Evolutionary conservation across 2,797 vertebrate genomes (phyloP), one percentile per base, ranked within the genome.

Genomic region (Bovichtus variegatus): DNA sequence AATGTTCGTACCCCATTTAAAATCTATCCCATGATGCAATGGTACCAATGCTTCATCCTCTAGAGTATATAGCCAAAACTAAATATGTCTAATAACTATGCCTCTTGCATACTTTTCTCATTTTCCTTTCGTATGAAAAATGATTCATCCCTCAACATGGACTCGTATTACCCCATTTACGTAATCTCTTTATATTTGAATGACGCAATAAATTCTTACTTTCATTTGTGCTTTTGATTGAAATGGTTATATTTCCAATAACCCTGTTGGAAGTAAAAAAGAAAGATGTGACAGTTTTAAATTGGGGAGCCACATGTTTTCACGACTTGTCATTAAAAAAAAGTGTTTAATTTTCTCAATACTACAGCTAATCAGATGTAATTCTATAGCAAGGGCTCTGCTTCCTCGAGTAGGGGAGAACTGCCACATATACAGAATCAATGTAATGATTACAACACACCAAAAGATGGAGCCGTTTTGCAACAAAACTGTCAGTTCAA

Each of bases 401-500:
- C 41, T 29, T 55, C 6, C 40, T 12, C 43, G 54, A 5, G 19
- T 9, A 21, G 34, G 12, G 18, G 1, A 54, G 6, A 77, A 77
- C 51, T 84, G 80, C 84, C 89, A 88, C 87, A 90, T 85, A 4
- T 55, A 78, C 82, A 87, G 10, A 61, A 3, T 43, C n/a, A 13
- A 27, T 91, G 91, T 84, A 87, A 87, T 90, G 78, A 78, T 41
- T 5, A 29, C 0, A 62, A 27, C 0, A 1, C 5, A 68, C 91
- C 94, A 92, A 57, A 59, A 91, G 95, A 91, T 93, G 91, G 91
- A 9, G 91, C 81, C 78, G 70, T 82, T 78, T 49, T 68, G 64
- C 70, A 84, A 87, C 70, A 82, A 64, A 84, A 65, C 2, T 46
- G 21, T 36, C 21, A 47, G 15, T n/a, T 3, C 66, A 68, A 4